Conservation (phyloP, 2,888 invertebrate species). For the Ennomos fuscantarius region DNA sequence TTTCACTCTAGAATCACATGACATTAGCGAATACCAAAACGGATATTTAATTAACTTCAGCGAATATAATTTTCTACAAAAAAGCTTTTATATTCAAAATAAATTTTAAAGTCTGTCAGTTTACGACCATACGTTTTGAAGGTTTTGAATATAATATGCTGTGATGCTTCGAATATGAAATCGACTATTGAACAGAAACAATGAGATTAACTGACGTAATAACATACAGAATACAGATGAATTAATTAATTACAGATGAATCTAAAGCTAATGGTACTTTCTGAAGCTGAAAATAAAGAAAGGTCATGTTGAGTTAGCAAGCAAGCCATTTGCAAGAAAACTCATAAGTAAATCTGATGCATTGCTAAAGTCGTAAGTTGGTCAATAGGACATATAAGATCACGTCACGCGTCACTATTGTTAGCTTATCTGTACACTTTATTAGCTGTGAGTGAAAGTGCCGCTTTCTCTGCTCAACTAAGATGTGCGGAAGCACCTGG, state of each 20-base stretch:
- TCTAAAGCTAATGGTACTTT: slow-evolving; percentile 46
- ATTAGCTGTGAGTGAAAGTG: slow-evolving; percentile 63
- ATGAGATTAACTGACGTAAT: slow-evolving; percentile 6
- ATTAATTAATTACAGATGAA: slow-evolving; percentile 51
- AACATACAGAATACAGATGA: too few relatives aligned
- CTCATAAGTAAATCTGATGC: slow-evolving; percentile 61
- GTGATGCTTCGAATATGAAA: slow-evolving; percentile 10
- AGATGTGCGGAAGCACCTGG: slow-evolving; percentile 64
- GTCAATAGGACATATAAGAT: slow-evolving; percentile 34
- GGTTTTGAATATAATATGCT: neutral
- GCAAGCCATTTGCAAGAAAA: slow-evolving; percentile 74
- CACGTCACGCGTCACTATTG: slow-evolving; percentile 31
- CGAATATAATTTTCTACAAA: slow-evolving; percentile 20
- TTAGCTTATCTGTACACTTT: slow-evolving; percentile 42
- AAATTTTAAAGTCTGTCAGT: neutral
- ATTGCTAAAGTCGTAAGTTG: slow-evolving; percentile 67
- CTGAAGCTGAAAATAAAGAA: slow-evolving; percentile 64
- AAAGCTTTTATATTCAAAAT: slow-evolving; percentile 16
- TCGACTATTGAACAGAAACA: slow-evolving; percentile 8
- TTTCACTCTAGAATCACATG: slow-evolving; percentile 17
- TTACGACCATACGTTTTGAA: neutral
- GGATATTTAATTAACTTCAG: slow-evolving; percentile 13
- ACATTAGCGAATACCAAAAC: slow-evolving; percentile 23
- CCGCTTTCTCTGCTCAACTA: slow-evolving; percentile 62
- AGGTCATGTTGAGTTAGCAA: slow-evolving; percentile 68